Evolutionary conservation across 37 sponge, comb jelly and placozoan species (phyloP).

Genomic region (Agelas oroides): DNA sequence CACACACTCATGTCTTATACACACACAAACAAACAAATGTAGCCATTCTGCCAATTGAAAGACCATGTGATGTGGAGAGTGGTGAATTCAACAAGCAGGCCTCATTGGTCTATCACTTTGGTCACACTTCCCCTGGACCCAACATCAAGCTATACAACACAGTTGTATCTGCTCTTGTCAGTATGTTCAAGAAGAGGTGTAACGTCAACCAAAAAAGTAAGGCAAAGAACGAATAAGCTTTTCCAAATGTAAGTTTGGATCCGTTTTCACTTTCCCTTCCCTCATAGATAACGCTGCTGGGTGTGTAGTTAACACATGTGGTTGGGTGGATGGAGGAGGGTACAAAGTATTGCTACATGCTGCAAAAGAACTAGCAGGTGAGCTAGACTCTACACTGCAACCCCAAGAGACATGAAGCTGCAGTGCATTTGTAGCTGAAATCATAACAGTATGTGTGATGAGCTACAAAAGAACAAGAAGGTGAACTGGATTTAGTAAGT

Average conservation of each 20-base stretch:
- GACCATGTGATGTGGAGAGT: slow-evolving; percentile 66
- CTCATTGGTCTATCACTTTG: slow-evolving; percentile 89
- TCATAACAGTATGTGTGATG: no score
- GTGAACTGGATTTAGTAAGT: no score
- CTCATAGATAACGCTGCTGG: slow-evolving; percentile 72
- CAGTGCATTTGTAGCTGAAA: no score
- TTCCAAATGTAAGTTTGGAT: neutral
- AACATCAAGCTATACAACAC: slow-evolving; percentile 88
- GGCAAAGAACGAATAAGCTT: neutral
- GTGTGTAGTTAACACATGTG: slow-evolving; percentile 95
- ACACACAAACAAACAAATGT: no score
- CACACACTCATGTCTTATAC: no score
- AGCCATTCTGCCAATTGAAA: slow-evolving; percentile 65
- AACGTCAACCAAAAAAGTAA: slow-evolving; percentile 61
- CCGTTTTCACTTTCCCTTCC: neutral
- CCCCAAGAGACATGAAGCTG: no score
- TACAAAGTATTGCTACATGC: slow-evolving; percentile 85
- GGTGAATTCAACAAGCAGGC: slow-evolving; percentile 79
- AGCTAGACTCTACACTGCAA: neutral
- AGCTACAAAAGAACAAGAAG: no score
- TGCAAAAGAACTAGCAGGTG: slow-evolving; percentile 77
- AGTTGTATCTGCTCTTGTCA: slow-evolving; percentile 64
- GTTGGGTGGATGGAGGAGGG: slow-evolving; percentile 93
- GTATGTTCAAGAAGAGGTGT: slow-evolving; percentile 71
- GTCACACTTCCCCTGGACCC: slow-evolving; percentile 65